A percentile compares a stretch with the other conserved stretches of the same genome.
Evolutionary conservation across 1,140 invertebrate genomes (phyloP).

Genomic region (Periplaneta americana): DNA sequence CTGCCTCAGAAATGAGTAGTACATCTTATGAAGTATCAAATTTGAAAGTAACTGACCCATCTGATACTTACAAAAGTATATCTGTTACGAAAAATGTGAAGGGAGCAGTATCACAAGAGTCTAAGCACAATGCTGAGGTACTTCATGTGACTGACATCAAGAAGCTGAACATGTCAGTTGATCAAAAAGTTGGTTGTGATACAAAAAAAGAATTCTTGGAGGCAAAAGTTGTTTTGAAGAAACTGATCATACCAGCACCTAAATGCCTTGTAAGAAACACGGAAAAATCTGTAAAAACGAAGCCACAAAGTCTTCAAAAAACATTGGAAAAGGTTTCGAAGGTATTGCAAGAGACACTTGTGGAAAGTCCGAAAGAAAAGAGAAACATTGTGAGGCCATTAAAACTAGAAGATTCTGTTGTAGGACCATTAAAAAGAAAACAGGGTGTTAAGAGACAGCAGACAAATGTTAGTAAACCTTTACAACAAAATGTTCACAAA

Average conservation of each 20-base stretch:
- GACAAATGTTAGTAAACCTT: neutral
- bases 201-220: neutral
- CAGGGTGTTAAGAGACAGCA: neutral
- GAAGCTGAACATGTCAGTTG: too few species aligned
- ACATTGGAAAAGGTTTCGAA: neutral
- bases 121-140: neutral
- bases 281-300: neutral
- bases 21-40: neutral
- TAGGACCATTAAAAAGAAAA: neutral
- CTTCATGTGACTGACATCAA: neutral
- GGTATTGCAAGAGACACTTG: neutral
- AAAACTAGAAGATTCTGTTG: neutral
- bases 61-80: neutral
- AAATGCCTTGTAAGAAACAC: neutral
- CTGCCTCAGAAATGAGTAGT: neutral
- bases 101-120: neutral
- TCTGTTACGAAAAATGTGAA: neutral
- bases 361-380: neutral
- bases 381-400: neutral
- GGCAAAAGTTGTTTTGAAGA: neutral
- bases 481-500: neutral
- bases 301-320: neutral
- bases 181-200: neutral
- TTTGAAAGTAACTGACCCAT: neutral
- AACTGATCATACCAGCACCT: neutral